Evolutionary conservation across 2,888 invertebrate genomes (phyloP), one percentile per base, ranked within the genome.

Genomic region (Platycheirus albimanus): DNA sequence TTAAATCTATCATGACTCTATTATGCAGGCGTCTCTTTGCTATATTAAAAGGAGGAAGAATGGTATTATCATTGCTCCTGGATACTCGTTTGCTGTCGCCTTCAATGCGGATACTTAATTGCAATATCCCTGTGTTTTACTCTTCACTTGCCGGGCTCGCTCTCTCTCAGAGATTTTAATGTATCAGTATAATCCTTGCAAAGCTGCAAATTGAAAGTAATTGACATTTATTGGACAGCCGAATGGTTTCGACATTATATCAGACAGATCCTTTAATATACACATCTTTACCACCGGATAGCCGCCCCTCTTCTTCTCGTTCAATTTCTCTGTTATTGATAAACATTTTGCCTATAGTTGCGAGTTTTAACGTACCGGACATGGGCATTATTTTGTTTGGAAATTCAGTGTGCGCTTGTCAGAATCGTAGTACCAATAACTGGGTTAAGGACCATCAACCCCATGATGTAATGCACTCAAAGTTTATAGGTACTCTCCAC

Each of bases 191-290:
- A 86, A 85, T 86, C 86, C 86, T 72, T 85, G 85, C 81, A 85
- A 85, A 86, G 80, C 84, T 85, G 86, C 85, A 88, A 88, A 87
- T 88, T 88, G 87, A 87, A 86, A 87, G 87, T 88, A 89, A 89
- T 88, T 89, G 89, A 89, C 89, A 88, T 87, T 88, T 89, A 89
- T 88, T 88, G 87, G 87, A 88, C 88, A 89, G 88, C 86, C 85
- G 86, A 80, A 80, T 76, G 70, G 75, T 80, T 80, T 76, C 76
- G 66, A 80, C 70, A 66, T 63, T 76, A 61, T 70, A 77, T 64
- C 70, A 80, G 69, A 75, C 15, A 58, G 28, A 58, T 61, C 43
- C 43, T 49, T 20, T 8, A 41, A 13, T 28, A 41, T 49, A 38
- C 17, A 17, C 24, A 24, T 38, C n/a, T 41, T 24, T 8, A 10